phyloP scores from a whole-genome alignment of 1,140 invertebrate genomes.

The Holcopasites calliopsidis region DNA sequence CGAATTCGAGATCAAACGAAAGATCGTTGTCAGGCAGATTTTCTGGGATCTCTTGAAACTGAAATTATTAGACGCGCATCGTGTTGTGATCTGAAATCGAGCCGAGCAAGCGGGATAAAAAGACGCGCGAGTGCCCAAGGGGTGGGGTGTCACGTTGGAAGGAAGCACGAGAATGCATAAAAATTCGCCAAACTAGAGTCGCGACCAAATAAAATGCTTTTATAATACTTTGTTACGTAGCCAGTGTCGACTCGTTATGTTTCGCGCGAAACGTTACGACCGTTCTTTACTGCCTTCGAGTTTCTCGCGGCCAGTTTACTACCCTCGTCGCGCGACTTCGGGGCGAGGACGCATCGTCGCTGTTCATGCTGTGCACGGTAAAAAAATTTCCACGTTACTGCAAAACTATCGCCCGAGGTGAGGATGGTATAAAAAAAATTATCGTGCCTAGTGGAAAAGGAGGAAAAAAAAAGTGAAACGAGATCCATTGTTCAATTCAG shows the following conservation, averaged over 20 bases:
- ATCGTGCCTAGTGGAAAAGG: too few relatives aligned
- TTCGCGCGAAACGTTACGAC: conserved; percentile 67
- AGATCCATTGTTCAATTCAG: too few relatives aligned
- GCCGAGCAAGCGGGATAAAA: conserved; percentile 15
- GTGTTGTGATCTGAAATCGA: not conserved
- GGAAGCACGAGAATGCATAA: conserved; percentile 42
- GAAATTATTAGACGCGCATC: too few relatives aligned
- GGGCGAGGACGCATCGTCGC: not conserved
- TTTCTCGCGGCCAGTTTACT: conserved; percentile 68
- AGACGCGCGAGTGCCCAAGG: not conserved
- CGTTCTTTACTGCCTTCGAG: conserved; percentile 68
- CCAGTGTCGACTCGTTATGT: conserved; percentile 59
- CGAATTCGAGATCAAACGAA: too few relatives aligned
- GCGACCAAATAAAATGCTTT: conserved; percentile 74
- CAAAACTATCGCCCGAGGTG: conserved; percentile 7
- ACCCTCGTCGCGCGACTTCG: conserved; percentile 16
- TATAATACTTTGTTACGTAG: conserved; percentile 70
- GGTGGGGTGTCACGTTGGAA: conserved; percentile 20
- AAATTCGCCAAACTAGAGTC: conserved; percentile 24
- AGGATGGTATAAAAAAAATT: not conserved
- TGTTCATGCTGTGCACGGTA: not conserved
- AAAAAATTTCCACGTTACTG: conserved; percentile 30
- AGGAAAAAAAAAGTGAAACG: too few relatives aligned
- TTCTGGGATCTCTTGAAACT: too few relatives aligned
- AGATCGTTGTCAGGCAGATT: too few relatives aligned